Base-by-base conservation (phyloP, 2,113 vertebrate genomes). In the Aegithalos caudatus region DNA sequence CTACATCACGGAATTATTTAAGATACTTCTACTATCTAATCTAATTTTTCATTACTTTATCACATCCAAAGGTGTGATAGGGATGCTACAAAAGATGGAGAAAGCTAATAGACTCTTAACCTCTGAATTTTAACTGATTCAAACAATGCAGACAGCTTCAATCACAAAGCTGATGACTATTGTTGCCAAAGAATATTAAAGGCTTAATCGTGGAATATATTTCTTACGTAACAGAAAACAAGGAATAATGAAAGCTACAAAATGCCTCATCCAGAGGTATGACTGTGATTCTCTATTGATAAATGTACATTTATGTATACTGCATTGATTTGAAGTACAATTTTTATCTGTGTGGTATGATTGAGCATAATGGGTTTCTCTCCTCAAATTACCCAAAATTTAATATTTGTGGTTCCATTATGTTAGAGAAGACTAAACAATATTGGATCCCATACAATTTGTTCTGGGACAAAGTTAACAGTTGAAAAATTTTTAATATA, bases 241-340 rank as follows among this genome's bases (percentile, higher is more conserved):
- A 77, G 29, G 7, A 88, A 64, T 15, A 56, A 33, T 17, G 4
- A 60, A 91, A 70, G 14, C 24, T 28, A 37, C 3, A 65, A 44
- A 17, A 14, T 53, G 3, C 6, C 9, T 60, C 67, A 72, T 62
- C 54, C 35, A 54, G 53, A 51, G 8, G 24, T 48, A 35, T 0
- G 1, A 50, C 27, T 65, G 23, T 50, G 9, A 50, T 48, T 83
- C 15, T 83, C 18, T 31, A 11, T 31, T 62, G 10, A 62, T 84
- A 64, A 81, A 73, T 8, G 4, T 12, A 60, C 13, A 47, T 50
- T 62, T 64, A 6, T 58, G 31, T 25, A 51, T 13, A n/a, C 4
- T 2, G 27, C 7, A 22, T 42, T 48, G 5, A 27, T 47, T 56
- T 23, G 18, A 87, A 77, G 7, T 42, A 67, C 0, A 0, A 60